phyloP scores from a whole-genome alignment of 64 coral and sea anemone genomes.

The Stichodactyla helianthus region DNA sequence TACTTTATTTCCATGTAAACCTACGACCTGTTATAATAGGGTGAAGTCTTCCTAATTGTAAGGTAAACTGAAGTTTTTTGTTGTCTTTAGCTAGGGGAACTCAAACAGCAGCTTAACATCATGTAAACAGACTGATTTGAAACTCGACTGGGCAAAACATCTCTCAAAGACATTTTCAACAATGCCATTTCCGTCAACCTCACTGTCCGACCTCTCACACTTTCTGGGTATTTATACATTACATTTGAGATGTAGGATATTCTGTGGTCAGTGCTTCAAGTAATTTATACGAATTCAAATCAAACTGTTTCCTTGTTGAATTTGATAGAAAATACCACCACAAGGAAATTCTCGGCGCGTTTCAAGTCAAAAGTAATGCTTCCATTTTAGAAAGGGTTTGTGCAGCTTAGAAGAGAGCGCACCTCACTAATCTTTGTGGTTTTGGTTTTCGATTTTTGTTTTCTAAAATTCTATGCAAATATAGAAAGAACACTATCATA shows the following conservation, averaged over 20 bases:
- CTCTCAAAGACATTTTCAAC: conserved; percentile 12
- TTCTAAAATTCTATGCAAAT: no score
- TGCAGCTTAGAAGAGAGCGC: background rate
- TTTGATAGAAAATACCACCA: background rate
- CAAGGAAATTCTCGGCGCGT: conserved; percentile 1
- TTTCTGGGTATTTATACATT: background rate
- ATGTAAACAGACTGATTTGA: background rate
- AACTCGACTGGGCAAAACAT: background rate
- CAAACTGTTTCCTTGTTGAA: conserved; percentile 7
- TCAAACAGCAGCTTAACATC: no score
- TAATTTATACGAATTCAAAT: conserved; percentile 8
- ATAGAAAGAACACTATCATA: no score
- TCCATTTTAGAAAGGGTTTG: background rate
- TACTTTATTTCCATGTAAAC: no score
- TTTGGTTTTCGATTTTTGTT: background rate
- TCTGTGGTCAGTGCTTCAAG: background rate
- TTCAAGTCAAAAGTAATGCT: background rate
- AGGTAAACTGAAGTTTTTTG: no score
- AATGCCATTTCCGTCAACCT: background rate
- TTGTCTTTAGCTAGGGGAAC: no score
- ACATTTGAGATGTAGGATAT: background rate
- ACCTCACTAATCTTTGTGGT: background rate
- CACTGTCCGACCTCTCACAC: background rate
- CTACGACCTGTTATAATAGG: no score
- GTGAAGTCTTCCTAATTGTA: no score